A percentile compares a stretch with the other conserved stretches of the same genome.
These are phyloP conservation scores for Stichopus horrens DNA, from an alignment of 53 echinoderm and acorn worm genomes.

Conservation along the genomic window DNA sequence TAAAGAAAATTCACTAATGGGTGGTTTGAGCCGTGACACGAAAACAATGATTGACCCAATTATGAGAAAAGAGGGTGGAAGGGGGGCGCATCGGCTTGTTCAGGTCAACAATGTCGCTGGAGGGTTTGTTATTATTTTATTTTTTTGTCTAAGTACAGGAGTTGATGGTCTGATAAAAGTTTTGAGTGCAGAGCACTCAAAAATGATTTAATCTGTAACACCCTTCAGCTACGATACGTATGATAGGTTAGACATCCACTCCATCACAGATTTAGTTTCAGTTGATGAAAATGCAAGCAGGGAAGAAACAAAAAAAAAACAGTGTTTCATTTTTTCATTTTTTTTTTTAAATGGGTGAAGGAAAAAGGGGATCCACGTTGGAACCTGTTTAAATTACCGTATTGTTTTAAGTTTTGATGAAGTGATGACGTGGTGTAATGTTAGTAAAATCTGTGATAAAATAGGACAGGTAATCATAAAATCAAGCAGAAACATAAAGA, in stretches of 20 bases:
- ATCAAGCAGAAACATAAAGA: no score
- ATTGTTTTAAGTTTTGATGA: no score
- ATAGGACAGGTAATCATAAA: no score
- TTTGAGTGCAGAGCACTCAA: not conserved
- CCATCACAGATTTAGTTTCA: no score
- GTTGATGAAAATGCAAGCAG: no score
- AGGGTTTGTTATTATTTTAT: not conserved
- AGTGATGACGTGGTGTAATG: no score
- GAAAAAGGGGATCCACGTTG: no score
- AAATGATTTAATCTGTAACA: slow-evolving; percentile 7
- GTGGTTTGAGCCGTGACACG: not conserved
- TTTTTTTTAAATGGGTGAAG: no score
- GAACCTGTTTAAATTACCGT: no score
- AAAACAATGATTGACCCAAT: slow-evolving; percentile 6
- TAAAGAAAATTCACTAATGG: not conserved
- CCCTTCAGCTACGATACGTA: not conserved
- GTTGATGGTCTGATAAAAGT: not conserved
- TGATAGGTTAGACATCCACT: not conserved
- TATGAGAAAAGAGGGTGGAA: not conserved
- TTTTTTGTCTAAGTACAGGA: not conserved
- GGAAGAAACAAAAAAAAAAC: no score
- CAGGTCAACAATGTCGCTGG: not conserved
- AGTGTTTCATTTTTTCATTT: no score
- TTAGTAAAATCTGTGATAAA: no score
- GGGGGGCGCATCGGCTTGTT: not conserved